Conservation (phyloP, 2,888 invertebrate species). For the Caenorhabditis sp. region DNA sequence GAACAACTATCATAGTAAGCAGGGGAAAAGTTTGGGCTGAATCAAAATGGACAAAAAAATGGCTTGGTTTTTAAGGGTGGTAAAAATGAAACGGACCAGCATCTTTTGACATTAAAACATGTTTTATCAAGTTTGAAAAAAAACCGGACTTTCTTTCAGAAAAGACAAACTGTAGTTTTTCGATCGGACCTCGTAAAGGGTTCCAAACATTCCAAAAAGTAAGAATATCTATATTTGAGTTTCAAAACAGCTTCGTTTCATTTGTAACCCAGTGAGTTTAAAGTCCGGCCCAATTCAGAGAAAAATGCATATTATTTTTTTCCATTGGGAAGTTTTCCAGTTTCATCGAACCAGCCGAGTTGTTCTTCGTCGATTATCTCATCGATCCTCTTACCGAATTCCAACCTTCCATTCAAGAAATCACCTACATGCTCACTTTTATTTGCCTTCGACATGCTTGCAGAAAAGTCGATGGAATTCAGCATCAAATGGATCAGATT, state of each 20-base stretch:
- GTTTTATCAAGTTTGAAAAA: too few relatives aligned
- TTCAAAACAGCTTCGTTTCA: too few relatives aligned
- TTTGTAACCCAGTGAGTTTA: too few relatives aligned
- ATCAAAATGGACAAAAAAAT: not conserved
- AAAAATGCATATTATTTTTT: not conserved
- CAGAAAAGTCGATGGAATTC: not conserved
- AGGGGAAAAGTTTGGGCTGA: not conserved
- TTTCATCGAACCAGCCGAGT: constrained; percentile 8
- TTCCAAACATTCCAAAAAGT: too few relatives aligned
- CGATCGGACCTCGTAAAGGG: too few relatives aligned
- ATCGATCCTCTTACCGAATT: constrained; percentile 24
- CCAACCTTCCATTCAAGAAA: constrained; percentile 21
- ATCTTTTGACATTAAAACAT: too few relatives aligned
- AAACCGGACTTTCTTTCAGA: too few relatives aligned
- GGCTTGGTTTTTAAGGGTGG: too few relatives aligned
- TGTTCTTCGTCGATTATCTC: constrained; percentile 11
- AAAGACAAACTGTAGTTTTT: too few relatives aligned
- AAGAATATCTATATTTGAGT: too few relatives aligned
- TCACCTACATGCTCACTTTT: constrained; percentile 39
- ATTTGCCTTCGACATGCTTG: constrained; percentile 32
- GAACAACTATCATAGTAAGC: constrained; percentile 10
- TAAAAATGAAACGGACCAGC: too few relatives aligned
- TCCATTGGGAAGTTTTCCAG: constrained; percentile 11
- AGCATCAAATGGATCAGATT: constrained; percentile 7
- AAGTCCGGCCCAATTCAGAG: too few relatives aligned